A percentile compares a stretch with the other conserved stretches of the same genome.
Conservation (phyloP, 1,140 invertebrate species). For the Trichonephila clavata region DNA sequence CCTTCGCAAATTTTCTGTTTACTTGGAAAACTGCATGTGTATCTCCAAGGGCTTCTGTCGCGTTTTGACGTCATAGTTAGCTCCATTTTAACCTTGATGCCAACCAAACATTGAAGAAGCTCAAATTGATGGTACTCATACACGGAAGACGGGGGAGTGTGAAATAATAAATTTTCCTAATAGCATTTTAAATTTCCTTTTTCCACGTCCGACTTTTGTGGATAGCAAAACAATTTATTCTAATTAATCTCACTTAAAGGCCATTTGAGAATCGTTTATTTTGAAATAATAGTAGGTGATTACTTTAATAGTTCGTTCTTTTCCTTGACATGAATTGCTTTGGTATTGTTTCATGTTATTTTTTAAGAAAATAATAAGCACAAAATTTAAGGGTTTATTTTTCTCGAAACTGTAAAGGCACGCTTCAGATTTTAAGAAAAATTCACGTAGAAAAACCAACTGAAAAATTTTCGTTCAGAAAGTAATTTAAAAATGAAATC, state of each 20-base stretch:
- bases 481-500: too few species aligned
- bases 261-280: neutral
- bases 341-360: neutral
- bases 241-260: neutral
- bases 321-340: neutral
- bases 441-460: too few species aligned
- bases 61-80: neutral
- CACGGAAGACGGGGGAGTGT: neutral
- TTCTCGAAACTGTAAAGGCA: too few species aligned
- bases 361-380: neutral
- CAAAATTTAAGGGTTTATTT: too few species aligned
- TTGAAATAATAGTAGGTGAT: too few species aligned
- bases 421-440: too few species aligned
- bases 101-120: neutral
- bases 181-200: neutral
- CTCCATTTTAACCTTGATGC: neutral
- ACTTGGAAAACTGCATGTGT: neutral
- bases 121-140: neutral
- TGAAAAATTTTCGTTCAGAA: too few species aligned
- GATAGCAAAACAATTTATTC: neutral
- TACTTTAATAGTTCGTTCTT: neutral
- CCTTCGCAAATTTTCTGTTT: constrained; percentile 6
- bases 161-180: constrained; percentile 34
- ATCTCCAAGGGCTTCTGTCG: neutral
- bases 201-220: too few species aligned